Percentiles rank a stretch among this genome's conserved stretches.
phyloP scores from a whole-genome alignment of 2,797 vertebrate species.

The Emydoidea blandingii region DNA sequence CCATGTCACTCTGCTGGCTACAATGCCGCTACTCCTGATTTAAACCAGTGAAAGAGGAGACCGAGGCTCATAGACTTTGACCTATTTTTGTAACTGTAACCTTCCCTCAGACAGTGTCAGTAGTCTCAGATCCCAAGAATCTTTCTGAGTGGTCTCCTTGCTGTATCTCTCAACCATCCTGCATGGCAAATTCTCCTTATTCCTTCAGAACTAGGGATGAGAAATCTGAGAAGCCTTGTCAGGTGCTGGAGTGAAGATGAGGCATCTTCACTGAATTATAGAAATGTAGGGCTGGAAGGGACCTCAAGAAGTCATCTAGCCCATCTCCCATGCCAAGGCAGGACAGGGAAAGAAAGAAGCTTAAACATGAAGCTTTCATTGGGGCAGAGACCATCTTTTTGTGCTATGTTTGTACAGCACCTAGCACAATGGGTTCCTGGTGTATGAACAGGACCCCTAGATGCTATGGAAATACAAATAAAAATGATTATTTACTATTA shows the following conservation, averaged over 20 bases:
- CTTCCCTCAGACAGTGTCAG: background rate
- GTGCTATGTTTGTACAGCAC: background rate
- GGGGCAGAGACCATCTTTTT: background rate
- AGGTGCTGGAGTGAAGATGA: background rate
- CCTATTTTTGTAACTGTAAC: background rate
- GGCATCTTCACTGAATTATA: background rate
- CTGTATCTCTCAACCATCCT: background rate
- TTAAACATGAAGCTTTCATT: background rate
- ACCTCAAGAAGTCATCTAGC: background rate
- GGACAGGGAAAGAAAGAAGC: background rate
- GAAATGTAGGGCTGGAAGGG: background rate
- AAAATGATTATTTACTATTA: background rate
- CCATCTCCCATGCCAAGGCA: background rate
- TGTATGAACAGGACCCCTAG: background rate
- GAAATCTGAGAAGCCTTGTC: background rate
- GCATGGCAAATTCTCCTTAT: background rate
- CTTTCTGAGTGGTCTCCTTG: background rate
- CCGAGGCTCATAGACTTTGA: background rate
- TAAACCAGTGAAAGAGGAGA: background rate
- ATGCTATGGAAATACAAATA: background rate
- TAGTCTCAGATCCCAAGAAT: fast-evolving
- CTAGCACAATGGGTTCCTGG: background rate
- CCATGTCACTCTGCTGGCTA: background rate
- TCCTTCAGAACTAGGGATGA: background rate
- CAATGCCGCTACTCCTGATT: background rate